Percentiles rank a stretch among this genome's conserved stretches.
These are phyloP conservation scores for Agriopis leucophaearia DNA, from an alignment of 2,888 invertebrate genomes.

Conservation along the genomic window DNA sequence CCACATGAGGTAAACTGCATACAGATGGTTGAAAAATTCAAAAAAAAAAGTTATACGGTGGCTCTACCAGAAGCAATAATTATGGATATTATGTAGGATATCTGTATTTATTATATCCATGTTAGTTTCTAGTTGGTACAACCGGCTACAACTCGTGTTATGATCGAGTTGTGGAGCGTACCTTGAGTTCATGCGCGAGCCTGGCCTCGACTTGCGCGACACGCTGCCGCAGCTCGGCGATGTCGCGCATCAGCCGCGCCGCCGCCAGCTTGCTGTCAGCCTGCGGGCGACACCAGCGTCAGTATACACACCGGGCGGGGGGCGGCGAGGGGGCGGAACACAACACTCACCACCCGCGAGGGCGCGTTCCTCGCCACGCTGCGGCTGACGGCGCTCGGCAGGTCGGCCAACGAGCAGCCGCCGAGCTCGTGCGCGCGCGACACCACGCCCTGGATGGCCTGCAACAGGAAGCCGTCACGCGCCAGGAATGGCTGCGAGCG, in stretches of 20 bases:
- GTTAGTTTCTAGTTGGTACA: too few species aligned
- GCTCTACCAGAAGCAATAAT: too few species aligned
- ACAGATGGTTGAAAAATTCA: too few species aligned
- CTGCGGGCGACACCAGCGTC: slow-evolving; percentile 49
- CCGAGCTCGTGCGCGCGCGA: slow-evolving; percentile 62
- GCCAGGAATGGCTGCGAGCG: slow-evolving; percentile 24
- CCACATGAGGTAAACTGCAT: too few species aligned
- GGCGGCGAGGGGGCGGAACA: neutral
- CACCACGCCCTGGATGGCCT: slow-evolving; percentile 79
- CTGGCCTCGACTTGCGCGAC: slow-evolving; percentile 76
- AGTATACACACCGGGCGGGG: neutral
- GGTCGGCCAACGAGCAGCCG: slow-evolving; percentile 70
- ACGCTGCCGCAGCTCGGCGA: slow-evolving; percentile 78
- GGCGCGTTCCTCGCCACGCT: slow-evolving; percentile 80
- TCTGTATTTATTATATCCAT: too few species aligned
- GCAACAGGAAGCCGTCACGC: slow-evolving; percentile 26
- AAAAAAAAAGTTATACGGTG: too few species aligned
- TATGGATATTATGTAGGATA: too few species aligned
- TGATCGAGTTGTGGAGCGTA: too few species aligned
- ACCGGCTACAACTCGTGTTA: too few species aligned
- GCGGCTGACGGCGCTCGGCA: slow-evolving; percentile 75
- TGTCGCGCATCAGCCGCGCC: slow-evolving; percentile 81
- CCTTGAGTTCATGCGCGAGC: slow-evolving; percentile 77
- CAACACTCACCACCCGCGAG: slow-evolving; percentile 70
- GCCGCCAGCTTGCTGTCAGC: slow-evolving; percentile 82